Conservation (phyloP, 1,140 invertebrate genomes). For the Linepithema humile region DNA sequence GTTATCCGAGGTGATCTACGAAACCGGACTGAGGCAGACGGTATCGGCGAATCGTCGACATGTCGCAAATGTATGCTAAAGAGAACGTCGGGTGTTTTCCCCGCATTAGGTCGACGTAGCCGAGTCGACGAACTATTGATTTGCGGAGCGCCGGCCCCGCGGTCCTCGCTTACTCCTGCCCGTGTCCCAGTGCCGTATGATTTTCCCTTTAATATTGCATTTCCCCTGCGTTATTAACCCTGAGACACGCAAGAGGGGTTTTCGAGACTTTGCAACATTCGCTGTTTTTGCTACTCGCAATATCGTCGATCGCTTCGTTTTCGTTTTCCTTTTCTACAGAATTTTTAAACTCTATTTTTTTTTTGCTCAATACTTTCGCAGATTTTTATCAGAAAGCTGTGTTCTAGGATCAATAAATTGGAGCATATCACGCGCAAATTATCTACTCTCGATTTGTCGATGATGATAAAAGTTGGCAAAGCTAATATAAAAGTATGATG, state of each 20-base stretch:
- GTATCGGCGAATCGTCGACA: neutral
- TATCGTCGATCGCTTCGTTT: no score
- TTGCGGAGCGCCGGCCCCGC: slow-evolving; percentile 55
- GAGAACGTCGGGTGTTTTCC: slow-evolving; percentile 41
- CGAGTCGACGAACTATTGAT: slow-evolving; percentile 83
- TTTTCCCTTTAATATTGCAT: slow-evolving; percentile 43
- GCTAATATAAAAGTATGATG: no score
- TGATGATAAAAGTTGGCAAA: no score
- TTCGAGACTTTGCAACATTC: neutral
- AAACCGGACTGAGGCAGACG: neutral
- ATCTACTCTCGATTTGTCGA: no score
- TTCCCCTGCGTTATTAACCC: neutral
- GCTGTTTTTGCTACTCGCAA: neutral
- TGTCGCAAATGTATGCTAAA: slow-evolving; percentile 13
- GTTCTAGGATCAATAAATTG: no score
- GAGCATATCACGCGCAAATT: no score
- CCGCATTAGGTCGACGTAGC: slow-evolving; percentile 63
- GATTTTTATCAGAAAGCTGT: no score
- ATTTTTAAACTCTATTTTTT: no score
- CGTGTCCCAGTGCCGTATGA: slow-evolving; percentile 57
- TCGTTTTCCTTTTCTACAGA: no score
- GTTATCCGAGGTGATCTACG: neutral
- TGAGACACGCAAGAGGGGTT: no score
- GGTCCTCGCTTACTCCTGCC: slow-evolving; percentile 29
- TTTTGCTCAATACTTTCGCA: no score